Conservation (phyloP, 2,113 vertebrate species). For the Ochotona curzoniae region DNA sequence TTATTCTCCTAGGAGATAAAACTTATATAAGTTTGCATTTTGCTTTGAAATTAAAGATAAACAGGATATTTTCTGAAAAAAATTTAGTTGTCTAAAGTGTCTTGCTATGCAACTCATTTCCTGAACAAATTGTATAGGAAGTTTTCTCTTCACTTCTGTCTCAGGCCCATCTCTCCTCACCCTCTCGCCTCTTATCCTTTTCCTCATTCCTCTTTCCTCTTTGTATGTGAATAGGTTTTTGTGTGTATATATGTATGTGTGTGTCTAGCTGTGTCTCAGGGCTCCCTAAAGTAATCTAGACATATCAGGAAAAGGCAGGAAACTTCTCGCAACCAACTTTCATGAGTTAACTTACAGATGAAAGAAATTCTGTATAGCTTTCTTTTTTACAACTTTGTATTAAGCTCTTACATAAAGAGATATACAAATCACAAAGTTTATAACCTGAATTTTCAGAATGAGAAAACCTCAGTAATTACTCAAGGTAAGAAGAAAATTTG, state of each 20-base stretch:
- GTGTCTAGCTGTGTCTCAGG: neutral
- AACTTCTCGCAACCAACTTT: neutral
- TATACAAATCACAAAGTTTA: neutral
- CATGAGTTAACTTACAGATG: neutral
- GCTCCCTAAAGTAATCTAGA: conserved; percentile 19
- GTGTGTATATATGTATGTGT: neutral
- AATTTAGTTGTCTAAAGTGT: neutral
- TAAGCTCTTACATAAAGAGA: neutral
- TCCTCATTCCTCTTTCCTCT: neutral
- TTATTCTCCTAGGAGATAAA: neutral
- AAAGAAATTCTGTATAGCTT: neutral
- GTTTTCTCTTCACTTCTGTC: neutral
- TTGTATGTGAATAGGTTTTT: neutral
- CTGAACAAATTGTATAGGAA: neutral
- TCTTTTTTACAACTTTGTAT: neutral
- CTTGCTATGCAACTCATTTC: neutral
- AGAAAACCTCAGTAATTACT: neutral
- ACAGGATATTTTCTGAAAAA: conserved; percentile 8
- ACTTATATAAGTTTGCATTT: conserved; percentile 4
- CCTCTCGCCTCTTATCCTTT: neutral
- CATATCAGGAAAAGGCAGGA: neutral
- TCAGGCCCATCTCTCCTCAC: too few species aligned
- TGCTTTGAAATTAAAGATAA: conserved; percentile 3
- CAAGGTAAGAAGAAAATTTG: neutral
- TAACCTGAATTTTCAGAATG: conserved; percentile 16